Evolutionary conservation across 2,113 vertebrate genomes (phyloP).

Genomic region (Tauraco erythrolophus): DNA sequence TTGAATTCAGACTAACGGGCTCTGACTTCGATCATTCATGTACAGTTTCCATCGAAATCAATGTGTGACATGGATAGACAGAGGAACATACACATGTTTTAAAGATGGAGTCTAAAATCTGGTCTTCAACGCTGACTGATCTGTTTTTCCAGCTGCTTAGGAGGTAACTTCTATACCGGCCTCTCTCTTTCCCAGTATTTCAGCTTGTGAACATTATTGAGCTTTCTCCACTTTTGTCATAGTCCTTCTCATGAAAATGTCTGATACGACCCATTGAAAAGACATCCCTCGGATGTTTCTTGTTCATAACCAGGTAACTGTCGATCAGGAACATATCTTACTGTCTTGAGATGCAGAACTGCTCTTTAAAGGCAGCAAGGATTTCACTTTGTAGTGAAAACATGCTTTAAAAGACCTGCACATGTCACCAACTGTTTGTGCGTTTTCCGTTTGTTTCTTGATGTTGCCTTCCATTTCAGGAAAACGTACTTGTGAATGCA

Average conservation of each 20-base stretch:
- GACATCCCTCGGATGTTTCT: rapidly evolving
- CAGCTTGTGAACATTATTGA: background rate
- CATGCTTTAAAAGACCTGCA: background rate
- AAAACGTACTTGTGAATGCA: background rate
- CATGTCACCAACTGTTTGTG: background rate
- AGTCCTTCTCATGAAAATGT: background rate
- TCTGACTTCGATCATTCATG: background rate
- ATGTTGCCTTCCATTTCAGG: background rate
- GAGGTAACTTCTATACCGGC: background rate
- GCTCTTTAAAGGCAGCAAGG: background rate
- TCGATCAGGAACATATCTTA: background rate
- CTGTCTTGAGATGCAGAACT: background rate
- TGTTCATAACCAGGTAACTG: background rate
- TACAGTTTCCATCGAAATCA: background rate
- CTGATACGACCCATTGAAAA: background rate
- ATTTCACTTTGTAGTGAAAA: background rate
- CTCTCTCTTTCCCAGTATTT: background rate
- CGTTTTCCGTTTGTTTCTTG: background rate
- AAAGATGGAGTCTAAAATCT: background rate
- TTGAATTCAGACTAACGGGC: background rate
- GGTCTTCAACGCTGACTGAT: background rate
- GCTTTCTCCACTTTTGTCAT: background rate
- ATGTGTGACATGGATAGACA: rapidly evolving
- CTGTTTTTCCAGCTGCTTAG: background rate
- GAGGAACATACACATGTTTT: background rate